A percentile compares a stretch with the other conserved stretches of the same genome.
phyloP scores from a whole-genome alignment of 2,888 invertebrate species.

The Ptychoptera albimana region DNA sequence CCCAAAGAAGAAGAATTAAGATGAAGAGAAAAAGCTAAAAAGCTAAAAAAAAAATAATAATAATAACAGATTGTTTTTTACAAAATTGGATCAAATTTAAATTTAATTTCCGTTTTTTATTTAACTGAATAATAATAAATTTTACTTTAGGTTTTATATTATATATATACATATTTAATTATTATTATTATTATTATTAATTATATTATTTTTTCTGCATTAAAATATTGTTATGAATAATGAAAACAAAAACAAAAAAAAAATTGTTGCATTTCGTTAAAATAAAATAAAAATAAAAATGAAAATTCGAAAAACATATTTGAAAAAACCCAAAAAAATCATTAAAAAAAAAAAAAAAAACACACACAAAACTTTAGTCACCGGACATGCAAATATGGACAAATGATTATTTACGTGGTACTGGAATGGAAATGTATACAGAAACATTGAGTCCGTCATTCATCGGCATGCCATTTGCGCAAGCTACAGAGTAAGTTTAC shows the following conservation, averaged over 20 bases:
- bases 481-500: conserved; percentile 93
- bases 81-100: neutral
- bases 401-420: conserved; percentile 98
- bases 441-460: conserved; percentile 95
- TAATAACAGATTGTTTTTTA: neutral
- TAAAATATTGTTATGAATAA: no score
- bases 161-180: no score
- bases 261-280: no score
- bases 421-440: conserved; percentile 99
- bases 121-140: neutral
- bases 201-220: no score
- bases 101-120: neutral
- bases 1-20: conserved; percentile 5
- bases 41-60: conserved; percentile 2
- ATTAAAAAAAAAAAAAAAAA: no score
- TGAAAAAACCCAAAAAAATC: no score
- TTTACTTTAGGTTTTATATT: no score
- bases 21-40: conserved; percentile 5
- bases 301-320: no score
- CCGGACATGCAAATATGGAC: conserved; percentile 96
- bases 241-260: no score
- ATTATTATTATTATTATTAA: no score
- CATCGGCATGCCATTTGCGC: conserved; percentile 95
- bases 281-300: no score
- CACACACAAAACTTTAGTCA: conserved; percentile 40